These are phyloP conservation scores for Triplophysa bombifrons DNA, from an alignment of 2,797 vertebrate species.

Conservation along the genomic window DNA sequence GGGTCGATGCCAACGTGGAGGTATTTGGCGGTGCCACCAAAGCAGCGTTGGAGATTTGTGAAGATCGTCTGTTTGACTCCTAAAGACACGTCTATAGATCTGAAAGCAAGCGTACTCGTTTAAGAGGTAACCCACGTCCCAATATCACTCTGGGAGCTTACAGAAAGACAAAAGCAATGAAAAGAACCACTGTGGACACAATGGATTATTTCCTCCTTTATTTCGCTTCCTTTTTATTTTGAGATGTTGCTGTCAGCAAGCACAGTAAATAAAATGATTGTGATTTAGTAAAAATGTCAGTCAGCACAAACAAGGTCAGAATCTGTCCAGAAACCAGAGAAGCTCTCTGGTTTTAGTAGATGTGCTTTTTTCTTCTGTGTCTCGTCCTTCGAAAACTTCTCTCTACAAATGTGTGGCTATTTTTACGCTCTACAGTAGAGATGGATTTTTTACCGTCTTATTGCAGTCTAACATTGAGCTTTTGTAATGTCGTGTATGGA, in stretches of 20 bases:
- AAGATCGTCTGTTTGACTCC: constrained; percentile 92
- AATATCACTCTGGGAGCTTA: constrained; percentile 57
- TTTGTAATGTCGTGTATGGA: constrained; percentile 28
- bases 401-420: background rate
- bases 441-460: background rate
- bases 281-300: constrained; percentile 23
- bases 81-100: constrained; percentile 71
- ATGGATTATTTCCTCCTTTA: constrained; percentile 29
- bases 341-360: constrained; percentile 45
- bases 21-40: constrained; percentile 94
- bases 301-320: constrained; percentile 40
- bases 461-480: constrained; percentile 21
- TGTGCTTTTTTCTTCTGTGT: constrained; percentile 49
- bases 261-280: constrained; percentile 32
- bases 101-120: constrained; percentile 46
- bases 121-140: constrained; percentile 52
- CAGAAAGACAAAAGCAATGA: constrained; percentile 47
- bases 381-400: constrained; percentile 31
- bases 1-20: constrained; percentile 93
- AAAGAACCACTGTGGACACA: constrained; percentile 54
- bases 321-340: too few relatives aligned
- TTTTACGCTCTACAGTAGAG: constrained; percentile 27
- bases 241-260: constrained; percentile 43
- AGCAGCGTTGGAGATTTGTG: constrained; percentile 91
- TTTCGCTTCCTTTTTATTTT: constrained; percentile 15